These are phyloP conservation scores for Odontomyia ornata DNA, from an alignment of 2,888 invertebrate species.

Conservation along the genomic window DNA sequence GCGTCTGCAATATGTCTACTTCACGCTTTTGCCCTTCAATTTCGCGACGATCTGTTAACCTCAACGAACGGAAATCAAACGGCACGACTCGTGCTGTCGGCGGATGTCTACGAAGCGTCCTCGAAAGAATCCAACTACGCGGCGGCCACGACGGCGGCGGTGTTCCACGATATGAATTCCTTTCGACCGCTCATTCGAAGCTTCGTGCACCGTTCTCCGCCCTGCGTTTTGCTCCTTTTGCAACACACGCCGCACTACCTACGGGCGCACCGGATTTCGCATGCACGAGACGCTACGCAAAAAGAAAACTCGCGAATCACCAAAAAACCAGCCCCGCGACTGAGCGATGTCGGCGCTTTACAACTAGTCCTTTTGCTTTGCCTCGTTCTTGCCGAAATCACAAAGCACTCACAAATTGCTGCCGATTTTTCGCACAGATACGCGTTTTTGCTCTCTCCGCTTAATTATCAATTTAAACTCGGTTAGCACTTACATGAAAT, in stretches of 20 bases:
- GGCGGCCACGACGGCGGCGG: constrained; percentile 33
- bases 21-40: constrained; percentile 28
- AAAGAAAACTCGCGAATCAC: neutral
- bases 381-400: constrained; percentile 10
- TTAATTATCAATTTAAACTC: neutral
- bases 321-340: constrained; percentile 22
- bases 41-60: constrained; percentile 22
- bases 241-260: neutral
- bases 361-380: constrained; percentile 18
- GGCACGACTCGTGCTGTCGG: constrained; percentile 6
- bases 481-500: constrained; percentile 25
- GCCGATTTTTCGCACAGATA: neutral
- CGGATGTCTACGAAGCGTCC: constrained; percentile 14
- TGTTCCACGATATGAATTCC: constrained; percentile 28
- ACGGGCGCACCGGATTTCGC: neutral
- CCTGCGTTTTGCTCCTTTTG: neutral
- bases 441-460: neutral
- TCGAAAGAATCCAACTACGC: constrained; percentile 28
- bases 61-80: constrained; percentile 17
- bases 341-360: constrained; percentile 5
- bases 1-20: constrained; percentile 48
- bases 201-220: neutral
- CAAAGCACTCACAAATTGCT: neutral
- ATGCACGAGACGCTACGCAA: neutral
- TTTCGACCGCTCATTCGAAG: constrained; percentile 38